Evolutionary conservation across 2,113 vertebrate species (phyloP), one percentile per base, ranked within the genome.

Genomic region (Pollachius pollachius): DNA sequence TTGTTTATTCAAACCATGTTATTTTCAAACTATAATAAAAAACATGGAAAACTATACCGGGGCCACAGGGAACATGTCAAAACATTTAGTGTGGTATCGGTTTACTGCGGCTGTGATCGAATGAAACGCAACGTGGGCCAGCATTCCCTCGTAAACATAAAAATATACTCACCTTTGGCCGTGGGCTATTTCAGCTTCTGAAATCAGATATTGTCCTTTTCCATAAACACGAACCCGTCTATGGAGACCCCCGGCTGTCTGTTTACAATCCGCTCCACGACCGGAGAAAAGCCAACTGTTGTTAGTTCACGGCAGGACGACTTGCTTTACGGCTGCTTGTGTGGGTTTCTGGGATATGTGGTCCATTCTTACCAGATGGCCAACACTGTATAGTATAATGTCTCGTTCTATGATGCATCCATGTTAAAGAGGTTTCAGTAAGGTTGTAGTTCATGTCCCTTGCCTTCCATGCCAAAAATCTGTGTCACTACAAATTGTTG

Each of bases 81-180:
- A 57, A n/a, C 12, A 57, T 6, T 56, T 4, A 1, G 5, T 5
- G 30, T 34, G 30, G 30, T 34, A 34, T 6, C 54, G 62, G 15
- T n/a, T 67, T 15, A 3, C 41, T n/a, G 19, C 0, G 13, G 16
- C 19, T 48, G 17, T 19, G 0, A 73, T 25, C 2, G 16, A 34
- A n/a, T 37, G 37, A 25, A 15, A 8, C 12, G 15, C 61, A 7
- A 3, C 15, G 17, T 37, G 18, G 18, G 11, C 23, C 75, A 68
- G 23, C 71, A 78, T 76, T 75, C 59, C 18, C 23, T 71, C 52
- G 72, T 61, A 58, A 69, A 74, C 52, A 80, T 78, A 64, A 62
- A 85, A 84, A 89, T 25, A 80, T 30, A 68, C 52, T 56, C 62
- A 78, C 54, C 67, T 73, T 74, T 73, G 68, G 80, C 69, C 74